Evolutionary conservation across 2,888 invertebrate species (phyloP).

Genomic region (Diploptera punctata): DNA sequence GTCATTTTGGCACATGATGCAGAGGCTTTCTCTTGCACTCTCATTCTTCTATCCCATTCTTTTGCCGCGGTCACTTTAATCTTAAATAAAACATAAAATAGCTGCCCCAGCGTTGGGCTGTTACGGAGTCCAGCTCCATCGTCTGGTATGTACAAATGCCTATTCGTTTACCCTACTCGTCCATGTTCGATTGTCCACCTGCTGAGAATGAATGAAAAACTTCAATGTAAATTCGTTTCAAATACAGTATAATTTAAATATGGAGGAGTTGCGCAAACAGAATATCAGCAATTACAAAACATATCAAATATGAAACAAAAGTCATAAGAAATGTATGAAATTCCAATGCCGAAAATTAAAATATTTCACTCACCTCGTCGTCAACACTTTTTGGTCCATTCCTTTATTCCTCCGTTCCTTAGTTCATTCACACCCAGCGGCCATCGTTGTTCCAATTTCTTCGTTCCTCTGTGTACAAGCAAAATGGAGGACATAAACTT

Average conservation of each 20-base stretch:
- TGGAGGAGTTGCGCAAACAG: not conserved
- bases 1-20: constrained; percentile 51
- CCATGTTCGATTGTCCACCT: constrained; percentile 48
- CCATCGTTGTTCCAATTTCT: constrained; percentile 39
- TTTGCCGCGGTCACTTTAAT: constrained; percentile 32
- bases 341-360: constrained; percentile 43
- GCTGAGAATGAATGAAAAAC: constrained; percentile 45
- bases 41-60: constrained; percentile 48
- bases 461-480: constrained; percentile 30
- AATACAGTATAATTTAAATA: constrained; percentile 4
- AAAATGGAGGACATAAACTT: constrained; percentile 40
- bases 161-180: constrained; percentile 43
- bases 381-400: constrained; percentile 47
- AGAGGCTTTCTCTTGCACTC: constrained; percentile 49
- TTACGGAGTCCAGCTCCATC: constrained; percentile 46
- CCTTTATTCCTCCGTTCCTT: constrained; percentile 45
- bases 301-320: not conserved
- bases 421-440: constrained; percentile 44
- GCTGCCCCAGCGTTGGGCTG: constrained; percentile 44
- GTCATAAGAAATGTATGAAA: constrained; percentile 14
- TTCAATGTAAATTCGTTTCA: constrained; percentile 33
- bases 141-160: constrained; percentile 45
- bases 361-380: constrained; percentile 46
- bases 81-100: constrained; percentile 32
- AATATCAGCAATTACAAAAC: not conserved